A percentile compares a stretch with the other conserved stretches of the same genome.
phyloP scores from a whole-genome alignment of 2,113 vertebrate genomes.

The Myotis yumanensis region DNA sequence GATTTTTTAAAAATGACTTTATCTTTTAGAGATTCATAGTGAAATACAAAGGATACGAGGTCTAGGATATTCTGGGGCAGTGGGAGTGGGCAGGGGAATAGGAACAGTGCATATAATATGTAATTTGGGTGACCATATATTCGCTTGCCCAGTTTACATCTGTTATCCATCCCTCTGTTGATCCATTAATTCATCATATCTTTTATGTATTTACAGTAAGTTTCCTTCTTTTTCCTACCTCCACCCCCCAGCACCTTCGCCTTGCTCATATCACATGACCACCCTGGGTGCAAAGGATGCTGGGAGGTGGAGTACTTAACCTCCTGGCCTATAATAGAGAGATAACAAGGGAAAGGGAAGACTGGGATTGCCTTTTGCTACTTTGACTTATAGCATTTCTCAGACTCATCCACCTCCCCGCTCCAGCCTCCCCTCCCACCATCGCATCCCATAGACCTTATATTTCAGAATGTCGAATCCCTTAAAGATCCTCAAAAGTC shows the following conservation, averaged over 20 bases:
- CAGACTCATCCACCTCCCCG: not conserved
- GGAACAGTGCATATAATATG: not conserved
- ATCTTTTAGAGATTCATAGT: not conserved
- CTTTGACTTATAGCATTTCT: not conserved
- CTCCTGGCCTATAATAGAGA: not conserved
- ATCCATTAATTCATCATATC: not conserved
- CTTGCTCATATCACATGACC: not conserved
- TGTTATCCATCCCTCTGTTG: not conserved
- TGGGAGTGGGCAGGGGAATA: not conserved
- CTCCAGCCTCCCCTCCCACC: not conserved
- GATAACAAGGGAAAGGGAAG: not conserved
- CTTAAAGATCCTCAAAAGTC: not conserved
- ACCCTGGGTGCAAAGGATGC: not conserved
- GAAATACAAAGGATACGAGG: not conserved
- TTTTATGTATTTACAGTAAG: not conserved
- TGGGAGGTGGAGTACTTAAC: not conserved
- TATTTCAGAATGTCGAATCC: not conserved
- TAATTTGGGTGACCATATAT: slow-evolving; percentile 57
- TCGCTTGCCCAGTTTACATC: slow-evolving; percentile 6
- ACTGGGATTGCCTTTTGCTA: not conserved
- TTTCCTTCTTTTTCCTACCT: too few relatives aligned
- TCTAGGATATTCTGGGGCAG: not conserved
- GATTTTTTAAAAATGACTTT: not conserved
- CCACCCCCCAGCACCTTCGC: not conserved
- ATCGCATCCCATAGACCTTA: not conserved